These are phyloP conservation scores for Drosophila anomalata DNA, from an alignment of 2,888 invertebrate genomes.

Conservation along the genomic window DNA sequence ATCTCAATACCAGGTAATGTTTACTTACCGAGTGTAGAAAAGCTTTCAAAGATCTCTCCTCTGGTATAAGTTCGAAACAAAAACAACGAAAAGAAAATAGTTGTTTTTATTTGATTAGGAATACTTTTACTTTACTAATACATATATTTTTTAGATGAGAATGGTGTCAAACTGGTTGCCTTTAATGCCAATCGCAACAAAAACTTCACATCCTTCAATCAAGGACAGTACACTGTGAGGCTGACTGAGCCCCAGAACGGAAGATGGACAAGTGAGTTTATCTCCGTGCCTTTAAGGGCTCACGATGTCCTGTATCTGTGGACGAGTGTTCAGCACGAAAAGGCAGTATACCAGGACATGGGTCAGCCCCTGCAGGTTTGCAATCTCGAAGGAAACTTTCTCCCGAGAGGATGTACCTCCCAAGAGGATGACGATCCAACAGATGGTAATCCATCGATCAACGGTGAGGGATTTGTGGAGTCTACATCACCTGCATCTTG, in stretches of 20 bases:
- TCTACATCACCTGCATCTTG: conserved; percentile 15
- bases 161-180: conserved; percentile 85
- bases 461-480: not conserved
- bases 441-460: conserved; percentile 6
- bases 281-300: conserved; percentile 83
- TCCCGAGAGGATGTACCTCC: conserved; percentile 46
- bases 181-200: conserved; percentile 88
- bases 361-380: conserved; percentile 57
- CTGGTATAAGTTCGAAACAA: not conserved
- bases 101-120: not conserved
- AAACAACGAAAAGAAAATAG: not conserved
- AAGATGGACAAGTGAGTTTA: conserved; percentile 85
- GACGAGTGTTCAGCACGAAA: conserved; percentile 86
- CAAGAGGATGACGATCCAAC: not conserved
- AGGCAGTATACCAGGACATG: conserved; percentile 82
- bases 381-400: conserved; percentile 35
- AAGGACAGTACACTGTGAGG: conserved; percentile 86
- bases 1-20: conserved; percentile 77
- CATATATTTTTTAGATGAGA: conserved; percentile 82
- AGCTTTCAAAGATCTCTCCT: not conserved
- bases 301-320: conserved; percentile 87
- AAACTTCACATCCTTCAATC: conserved; percentile 84
- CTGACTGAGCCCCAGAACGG: conserved; percentile 83
- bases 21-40: not conserved
- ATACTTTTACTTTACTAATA: not conserved